These are phyloP conservation scores for Pinctada fucata DNA, from an alignment of 2,888 invertebrate species.

Conservation along the genomic window DNA sequence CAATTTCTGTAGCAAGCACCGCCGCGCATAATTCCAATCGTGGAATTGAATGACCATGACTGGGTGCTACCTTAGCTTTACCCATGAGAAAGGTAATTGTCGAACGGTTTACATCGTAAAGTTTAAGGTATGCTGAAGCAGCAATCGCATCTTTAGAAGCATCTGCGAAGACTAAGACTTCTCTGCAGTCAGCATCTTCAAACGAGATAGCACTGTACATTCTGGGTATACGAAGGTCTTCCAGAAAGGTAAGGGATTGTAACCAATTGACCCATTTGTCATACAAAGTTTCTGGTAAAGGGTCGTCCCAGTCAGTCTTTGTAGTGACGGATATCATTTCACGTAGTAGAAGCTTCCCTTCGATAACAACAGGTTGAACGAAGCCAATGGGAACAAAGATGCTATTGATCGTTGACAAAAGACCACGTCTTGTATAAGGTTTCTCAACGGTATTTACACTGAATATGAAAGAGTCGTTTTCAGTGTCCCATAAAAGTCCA, in stretches of 20 bases:
- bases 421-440: no score
- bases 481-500: no score
- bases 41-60: constrained; percentile 43
- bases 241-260: not conserved
- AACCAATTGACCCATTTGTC: constrained; percentile 2
- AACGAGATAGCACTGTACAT: no score
- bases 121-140: not conserved
- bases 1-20: no score
- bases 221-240: not conserved
- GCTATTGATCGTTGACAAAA: no score
- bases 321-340: constrained; percentile 3
- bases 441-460: no score
- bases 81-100: constrained; percentile 43
- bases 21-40: no score
- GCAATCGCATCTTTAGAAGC: no score
- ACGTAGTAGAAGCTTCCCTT: constrained; percentile 1
- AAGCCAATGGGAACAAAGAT: not conserved
- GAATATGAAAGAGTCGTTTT: no score
- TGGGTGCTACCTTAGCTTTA: constrained; percentile 50
- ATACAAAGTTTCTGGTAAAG: not conserved
- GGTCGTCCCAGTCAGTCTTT: constrained; percentile 1
- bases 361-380: not conserved
- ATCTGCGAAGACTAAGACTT: no score
- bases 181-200: no score
- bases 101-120: not conserved